Conservation (phyloP, 2,888 invertebrate species). For the Sisyra terminalis region DNA sequence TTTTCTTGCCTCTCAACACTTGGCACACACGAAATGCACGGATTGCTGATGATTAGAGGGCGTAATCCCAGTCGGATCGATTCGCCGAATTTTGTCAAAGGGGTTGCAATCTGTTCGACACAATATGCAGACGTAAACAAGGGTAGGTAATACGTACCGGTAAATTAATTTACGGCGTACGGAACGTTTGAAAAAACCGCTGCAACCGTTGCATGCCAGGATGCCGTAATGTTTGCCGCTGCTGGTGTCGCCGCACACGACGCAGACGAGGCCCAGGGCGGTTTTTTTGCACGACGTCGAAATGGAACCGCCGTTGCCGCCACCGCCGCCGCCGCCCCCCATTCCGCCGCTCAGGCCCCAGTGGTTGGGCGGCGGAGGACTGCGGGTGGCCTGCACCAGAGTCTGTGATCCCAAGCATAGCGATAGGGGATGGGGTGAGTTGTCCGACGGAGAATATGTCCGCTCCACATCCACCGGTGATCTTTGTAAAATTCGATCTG, state of each 20-base stretch:
- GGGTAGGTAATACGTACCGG: slow-evolving; percentile 52
- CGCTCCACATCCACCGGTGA: slow-evolving; percentile 4
- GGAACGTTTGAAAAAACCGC: slow-evolving; percentile 96
- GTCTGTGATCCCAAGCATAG: slow-evolving; percentile 41
- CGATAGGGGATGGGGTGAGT: slow-evolving; percentile 28
- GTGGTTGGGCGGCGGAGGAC: slow-evolving; percentile 34
- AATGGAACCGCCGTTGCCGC: slow-evolving; percentile 19
- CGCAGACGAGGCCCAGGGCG: slow-evolving; percentile 67
- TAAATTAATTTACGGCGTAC: slow-evolving; percentile 93
- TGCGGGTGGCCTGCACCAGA: slow-evolving; percentile 43
- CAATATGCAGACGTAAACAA: no score
- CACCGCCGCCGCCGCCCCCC: slow-evolving; percentile 25
- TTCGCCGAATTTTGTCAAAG: no score
- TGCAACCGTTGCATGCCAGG: slow-evolving; percentile 97
- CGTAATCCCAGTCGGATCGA: no score
- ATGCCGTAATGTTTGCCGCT: slow-evolving; percentile 97
- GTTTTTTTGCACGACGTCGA: slow-evolving; percentile 13
- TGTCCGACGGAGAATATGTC: background rate
- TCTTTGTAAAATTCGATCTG: slow-evolving; percentile 3
- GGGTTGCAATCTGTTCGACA: no score
- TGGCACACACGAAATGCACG: no score
- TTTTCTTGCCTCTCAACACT: no score
- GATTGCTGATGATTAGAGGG: no score
- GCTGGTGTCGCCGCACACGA: slow-evolving; percentile 93
- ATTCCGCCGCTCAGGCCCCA: slow-evolving; percentile 23